These are phyloP conservation scores for Cathartes aura DNA, from an alignment of 2,113 vertebrate genomes.

Conservation along the genomic window DNA sequence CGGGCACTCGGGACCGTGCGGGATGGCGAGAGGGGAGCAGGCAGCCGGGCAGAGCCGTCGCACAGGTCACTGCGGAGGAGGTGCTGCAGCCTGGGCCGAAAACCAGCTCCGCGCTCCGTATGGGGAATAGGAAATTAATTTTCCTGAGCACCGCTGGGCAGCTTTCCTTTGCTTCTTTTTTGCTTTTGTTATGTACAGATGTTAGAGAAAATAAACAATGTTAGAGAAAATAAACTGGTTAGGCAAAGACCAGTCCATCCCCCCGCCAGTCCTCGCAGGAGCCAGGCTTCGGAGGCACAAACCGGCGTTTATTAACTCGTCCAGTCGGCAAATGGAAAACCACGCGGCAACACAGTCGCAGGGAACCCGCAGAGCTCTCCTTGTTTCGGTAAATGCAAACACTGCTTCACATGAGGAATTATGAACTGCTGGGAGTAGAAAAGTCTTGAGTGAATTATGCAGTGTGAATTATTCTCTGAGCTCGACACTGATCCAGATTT, in stretches of 20 bases:
- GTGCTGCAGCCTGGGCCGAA: background rate
- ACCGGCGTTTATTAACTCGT: fast-evolving
- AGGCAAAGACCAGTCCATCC: background rate
- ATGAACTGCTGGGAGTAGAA: background rate
- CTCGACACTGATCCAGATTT: fast-evolving
- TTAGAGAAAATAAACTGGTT: background rate
- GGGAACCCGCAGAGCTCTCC: background rate
- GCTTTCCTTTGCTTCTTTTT: background rate
- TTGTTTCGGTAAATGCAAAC: background rate
- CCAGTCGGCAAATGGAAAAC: background rate
- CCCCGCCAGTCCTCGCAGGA: fast-evolving
- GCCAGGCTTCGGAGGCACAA: fast-evolving
- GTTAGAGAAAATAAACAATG: background rate
- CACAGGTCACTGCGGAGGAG: background rate
- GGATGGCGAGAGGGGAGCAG: background rate
- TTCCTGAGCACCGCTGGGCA: background rate
- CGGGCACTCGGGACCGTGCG: fast-evolving
- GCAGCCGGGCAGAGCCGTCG: fast-evolving
- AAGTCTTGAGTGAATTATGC: background rate
- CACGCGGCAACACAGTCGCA: fast-evolving
- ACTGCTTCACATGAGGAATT: background rate
- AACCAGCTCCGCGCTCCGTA: fast-evolving
- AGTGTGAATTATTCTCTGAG: background rate
- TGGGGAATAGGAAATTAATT: background rate
- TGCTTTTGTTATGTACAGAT: background rate